Conservation (phyloP, 2,113 vertebrate species). For the Peucedramus taeniatus region DNA sequence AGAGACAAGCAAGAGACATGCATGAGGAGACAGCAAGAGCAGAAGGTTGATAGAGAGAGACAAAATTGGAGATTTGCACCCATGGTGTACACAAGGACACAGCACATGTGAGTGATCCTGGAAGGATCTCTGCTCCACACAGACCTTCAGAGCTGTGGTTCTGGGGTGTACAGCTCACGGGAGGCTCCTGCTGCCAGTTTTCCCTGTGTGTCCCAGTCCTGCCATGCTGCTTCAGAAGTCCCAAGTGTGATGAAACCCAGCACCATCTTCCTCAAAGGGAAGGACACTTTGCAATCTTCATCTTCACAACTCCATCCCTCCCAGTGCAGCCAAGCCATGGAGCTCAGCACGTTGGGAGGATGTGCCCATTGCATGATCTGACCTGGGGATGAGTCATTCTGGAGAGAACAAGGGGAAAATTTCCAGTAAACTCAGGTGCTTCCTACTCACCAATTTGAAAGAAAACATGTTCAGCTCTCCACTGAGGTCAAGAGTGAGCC, state of each 20-base stretch:
- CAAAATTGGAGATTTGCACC: not conserved
- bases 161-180: not conserved
- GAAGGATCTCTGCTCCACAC: not conserved
- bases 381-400: no score
- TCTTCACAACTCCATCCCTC: not conserved
- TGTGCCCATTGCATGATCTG: not conserved
- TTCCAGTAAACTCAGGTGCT: not conserved
- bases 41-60: not conserved
- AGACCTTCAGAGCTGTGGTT: not conserved
- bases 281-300: not conserved
- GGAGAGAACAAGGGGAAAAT: not conserved
- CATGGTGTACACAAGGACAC: not conserved
- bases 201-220: not conserved
- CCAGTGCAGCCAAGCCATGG: not conserved
- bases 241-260: not conserved
- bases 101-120: not conserved
- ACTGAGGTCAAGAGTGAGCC: not conserved
- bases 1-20: not conserved
- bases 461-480: not conserved
- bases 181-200: not conserved
- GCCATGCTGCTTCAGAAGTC: not conserved
- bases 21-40: not conserved
- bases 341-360: rapidly evolving
- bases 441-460: not conserved
- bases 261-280: not conserved